Evolutionary conservation across 2,888 invertebrate genomes (phyloP).

Genomic region (Caenorhabditis japonica): DNA sequence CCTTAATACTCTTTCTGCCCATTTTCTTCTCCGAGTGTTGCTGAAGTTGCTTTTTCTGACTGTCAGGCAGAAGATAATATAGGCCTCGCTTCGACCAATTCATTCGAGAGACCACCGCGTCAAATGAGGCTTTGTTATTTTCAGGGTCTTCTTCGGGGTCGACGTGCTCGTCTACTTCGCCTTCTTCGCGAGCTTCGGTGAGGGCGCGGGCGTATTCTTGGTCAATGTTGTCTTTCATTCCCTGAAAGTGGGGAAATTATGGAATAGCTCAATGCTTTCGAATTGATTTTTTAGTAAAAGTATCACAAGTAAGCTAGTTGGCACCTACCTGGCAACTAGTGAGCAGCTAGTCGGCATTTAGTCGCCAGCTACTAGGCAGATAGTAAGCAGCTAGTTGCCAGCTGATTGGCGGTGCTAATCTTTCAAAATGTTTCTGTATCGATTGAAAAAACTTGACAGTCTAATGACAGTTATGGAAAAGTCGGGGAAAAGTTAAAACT

Average conservation of each 20-base stretch:
- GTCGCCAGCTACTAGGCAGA: too few relatives aligned
- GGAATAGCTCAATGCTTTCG: too few relatives aligned
- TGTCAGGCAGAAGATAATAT: constrained; percentile 71
- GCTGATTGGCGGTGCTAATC: too few relatives aligned
- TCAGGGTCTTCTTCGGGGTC: constrained; percentile 42
- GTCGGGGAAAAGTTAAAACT: too few relatives aligned
- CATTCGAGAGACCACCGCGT: constrained; percentile 70
- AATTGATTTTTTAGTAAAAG: too few relatives aligned
- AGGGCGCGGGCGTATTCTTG: constrained; percentile 73
- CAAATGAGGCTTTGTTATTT: constrained; percentile 33
- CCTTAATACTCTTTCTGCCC: constrained; percentile 53
- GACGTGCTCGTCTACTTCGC: constrained; percentile 53
- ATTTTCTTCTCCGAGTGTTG: constrained; percentile 54
- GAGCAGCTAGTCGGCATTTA: too few relatives aligned
- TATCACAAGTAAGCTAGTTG: too few relatives aligned
- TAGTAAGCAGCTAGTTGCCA: too few relatives aligned
- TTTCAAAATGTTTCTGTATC: too few relatives aligned
- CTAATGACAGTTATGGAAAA: too few relatives aligned
- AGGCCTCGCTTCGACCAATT: constrained; percentile 68
- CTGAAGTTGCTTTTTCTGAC: constrained; percentile 60
- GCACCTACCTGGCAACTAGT: too few relatives aligned
- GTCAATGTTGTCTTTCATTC: constrained; percentile 74
- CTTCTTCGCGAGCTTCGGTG: constrained; percentile 67
- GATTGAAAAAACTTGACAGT: too few relatives aligned
- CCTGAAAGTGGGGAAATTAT: constrained; percentile 50